These are phyloP conservation scores for Isurus oxyrinchus DNA, from an alignment of 2,113 vertebrate species.

Conservation along the genomic window DNA sequence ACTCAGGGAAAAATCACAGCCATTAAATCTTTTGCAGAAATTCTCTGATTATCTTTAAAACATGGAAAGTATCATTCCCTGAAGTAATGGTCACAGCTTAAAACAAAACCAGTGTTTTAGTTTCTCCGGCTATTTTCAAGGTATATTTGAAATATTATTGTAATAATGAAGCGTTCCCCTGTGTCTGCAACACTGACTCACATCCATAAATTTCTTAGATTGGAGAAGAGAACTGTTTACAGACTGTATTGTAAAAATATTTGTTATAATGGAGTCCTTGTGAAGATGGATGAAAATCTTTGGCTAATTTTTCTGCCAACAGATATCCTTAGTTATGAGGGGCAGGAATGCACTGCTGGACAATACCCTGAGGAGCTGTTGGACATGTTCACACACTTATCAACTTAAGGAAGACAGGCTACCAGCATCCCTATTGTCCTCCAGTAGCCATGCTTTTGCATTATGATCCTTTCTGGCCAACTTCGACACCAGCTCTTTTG, in stretches of 20 bases:
- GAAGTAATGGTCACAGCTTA: not conserved
- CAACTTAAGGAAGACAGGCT: not conserved
- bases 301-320: not conserved
- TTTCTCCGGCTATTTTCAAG: not conserved
- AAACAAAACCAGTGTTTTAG: not conserved
- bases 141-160: not conserved
- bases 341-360: not conserved
- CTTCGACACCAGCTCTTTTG: not conserved
- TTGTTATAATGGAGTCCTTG: not conserved
- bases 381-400: not conserved
- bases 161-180: not conserved
- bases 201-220: not conserved
- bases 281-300: not conserved
- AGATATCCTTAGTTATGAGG: not conserved
- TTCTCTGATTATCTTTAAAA: not conserved
- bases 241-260: not conserved
- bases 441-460: not conserved
- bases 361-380: not conserved
- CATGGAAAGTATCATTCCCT: not conserved
- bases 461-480: not conserved
- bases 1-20: not conserved
- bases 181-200: not conserved
- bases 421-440: not conserved
- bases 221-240: not conserved
- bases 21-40: not conserved